Percentiles rank a stretch among this genome's conserved stretches.
phyloP scores from a whole-genome alignment of 1,140 invertebrate genomes.

The Pseudoatta argentina region DNA sequence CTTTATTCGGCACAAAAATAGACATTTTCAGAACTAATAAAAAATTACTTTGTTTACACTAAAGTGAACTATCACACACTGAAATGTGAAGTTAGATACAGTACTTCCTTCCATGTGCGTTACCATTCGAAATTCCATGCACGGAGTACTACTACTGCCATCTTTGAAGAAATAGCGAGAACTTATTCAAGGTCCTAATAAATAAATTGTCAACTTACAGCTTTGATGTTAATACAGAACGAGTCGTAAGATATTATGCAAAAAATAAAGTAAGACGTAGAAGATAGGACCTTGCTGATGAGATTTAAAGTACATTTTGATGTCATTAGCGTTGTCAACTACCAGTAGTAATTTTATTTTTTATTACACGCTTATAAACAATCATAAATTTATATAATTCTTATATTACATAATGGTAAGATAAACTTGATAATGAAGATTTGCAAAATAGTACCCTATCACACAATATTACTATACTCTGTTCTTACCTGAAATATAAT shows the following conservation, averaged over 20 bases:
- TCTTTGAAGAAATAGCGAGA: too few relatives aligned
- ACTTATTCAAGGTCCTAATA: too few relatives aligned
- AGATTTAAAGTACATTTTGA: neutral
- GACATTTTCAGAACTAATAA: too few relatives aligned
- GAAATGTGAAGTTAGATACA: too few relatives aligned
- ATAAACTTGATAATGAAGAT: neutral
- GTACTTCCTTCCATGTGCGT: too few relatives aligned
- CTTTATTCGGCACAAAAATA: too few relatives aligned
- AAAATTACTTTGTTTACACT: too few relatives aligned
- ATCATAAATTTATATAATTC: neutral
- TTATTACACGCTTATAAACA: neutral
- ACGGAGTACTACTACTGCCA: too few relatives aligned
- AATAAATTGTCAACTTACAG: neutral
- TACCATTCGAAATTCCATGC: too few relatives aligned
- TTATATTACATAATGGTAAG: neutral
- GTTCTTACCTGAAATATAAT: conserved; percentile 7
- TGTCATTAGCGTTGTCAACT: neutral
- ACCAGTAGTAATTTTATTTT: neutral
- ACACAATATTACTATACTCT: neutral
- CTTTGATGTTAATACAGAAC: neutral
- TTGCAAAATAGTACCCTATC: neutral
- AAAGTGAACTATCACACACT: too few relatives aligned
- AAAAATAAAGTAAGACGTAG: neutral
- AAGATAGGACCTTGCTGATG: neutral
- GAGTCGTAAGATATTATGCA: neutral